Base-by-base conservation (phyloP, 2,797 vertebrate species). In the Triplophysa yarkandensis region DNA sequence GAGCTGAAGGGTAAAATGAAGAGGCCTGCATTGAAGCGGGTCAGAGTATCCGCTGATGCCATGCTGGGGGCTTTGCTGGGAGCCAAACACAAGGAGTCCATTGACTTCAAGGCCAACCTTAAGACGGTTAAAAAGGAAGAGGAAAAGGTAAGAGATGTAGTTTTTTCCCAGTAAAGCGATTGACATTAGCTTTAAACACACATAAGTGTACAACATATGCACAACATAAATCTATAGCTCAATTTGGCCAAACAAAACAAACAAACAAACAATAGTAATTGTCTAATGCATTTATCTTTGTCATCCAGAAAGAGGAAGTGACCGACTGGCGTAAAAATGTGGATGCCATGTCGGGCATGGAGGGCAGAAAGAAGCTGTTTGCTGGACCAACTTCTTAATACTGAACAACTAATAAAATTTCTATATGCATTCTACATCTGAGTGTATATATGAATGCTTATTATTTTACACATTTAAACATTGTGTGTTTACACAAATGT, bases 291-390 rank as follows among this genome's bases (percentile, higher is more conserved):
- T 64, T 28, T 34, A 65, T n/a, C 57, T n/a, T 30, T 50, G 44
- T 11, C 30, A 70, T 7, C 61, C 88, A 92, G 89, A 90, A 90
- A 78, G 89, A 92, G 81, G 90, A 91, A 50, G 89, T 92, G 80
- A 91, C 88, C 4, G 90, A 92, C 83, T 92, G 90, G 90, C 89
- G 90, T 85, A 91, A 92, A 85, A 92, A 92, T 14, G 90, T 92
- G 83, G 91, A 91, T 4, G 85, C 90, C 76, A 91, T 91, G 90
- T 90, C 90, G 50, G 89, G 90, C 14, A 91, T 92, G 91, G 90
- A 92, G 71, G 90, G 91, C 80, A 89, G 90, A 25, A 92, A 90
- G 89, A 92, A 92, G 83, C 61, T 90, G 83, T 92, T 92, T 77
- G 52, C 89, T 13, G 84, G 80, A 63, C 65, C 76, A 63, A 61